Base-by-base conservation (phyloP, 2,888 invertebrate species). In the Hyposoter dolosus region DNA sequence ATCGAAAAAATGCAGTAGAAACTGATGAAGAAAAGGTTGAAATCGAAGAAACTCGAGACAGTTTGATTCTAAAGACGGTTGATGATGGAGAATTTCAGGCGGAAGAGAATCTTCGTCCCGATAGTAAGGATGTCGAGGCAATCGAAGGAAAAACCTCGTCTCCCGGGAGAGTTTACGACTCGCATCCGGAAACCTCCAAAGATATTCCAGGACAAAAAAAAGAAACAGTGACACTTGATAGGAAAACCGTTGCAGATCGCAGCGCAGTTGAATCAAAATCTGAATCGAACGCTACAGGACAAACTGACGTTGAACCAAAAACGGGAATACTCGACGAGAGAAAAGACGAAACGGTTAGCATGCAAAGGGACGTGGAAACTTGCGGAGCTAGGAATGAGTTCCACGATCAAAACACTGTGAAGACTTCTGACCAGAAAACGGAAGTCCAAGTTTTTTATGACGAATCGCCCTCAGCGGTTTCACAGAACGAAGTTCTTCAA, bases 51-150 rank as follows among this genome's bases (percentile, higher is more conserved):
- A 15, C 40, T 9, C 43, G 23, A 53, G 19, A 43, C 5, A 43
- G 32, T n/a, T 56, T 63, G 0, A 75, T 65, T 35, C 43, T 69
- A 35, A 65, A 68, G 9, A 63, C 23, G 45, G 10, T 28, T 1
- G 45, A 72, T 40, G 74, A 56, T 50, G 19, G 47, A 35, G 77
- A 19, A 69, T 17, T 17, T 0, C 78, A 19, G 69, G 60, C 7
- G 5, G 28, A 28, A 56, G 69, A 63, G 9, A 63, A 35, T 63
- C 10, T 35, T 17, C 7, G 9, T 45, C 4, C 15, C 15, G 32
- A 32, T 45, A n/a, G 1, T 9, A 63, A 63, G 19, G n/a, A 17
- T 9, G 32, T n/a, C n/a, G 63, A n/a, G n/a, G 32, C 12, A 32
- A 32, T 35, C 43, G 43, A 68, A 23, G 1, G 28, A 17, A 28